Conservation (phyloP, 2,888 invertebrate genomes). For the Ceratothoa steindachneri region DNA sequence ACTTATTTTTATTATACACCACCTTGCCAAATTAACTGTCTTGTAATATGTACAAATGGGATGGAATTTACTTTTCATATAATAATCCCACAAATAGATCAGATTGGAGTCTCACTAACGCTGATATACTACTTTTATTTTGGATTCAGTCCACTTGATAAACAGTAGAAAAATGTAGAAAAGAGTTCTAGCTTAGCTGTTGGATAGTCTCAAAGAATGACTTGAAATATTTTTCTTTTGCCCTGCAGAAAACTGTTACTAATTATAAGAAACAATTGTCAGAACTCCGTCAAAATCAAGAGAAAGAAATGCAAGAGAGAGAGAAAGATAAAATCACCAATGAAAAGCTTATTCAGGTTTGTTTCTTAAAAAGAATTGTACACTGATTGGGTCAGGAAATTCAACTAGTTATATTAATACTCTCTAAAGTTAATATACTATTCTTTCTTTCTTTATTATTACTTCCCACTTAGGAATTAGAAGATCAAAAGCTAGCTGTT, state of each 20-base stretch:
- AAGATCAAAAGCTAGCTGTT: slow-evolving; percentile 50
- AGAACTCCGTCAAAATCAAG: slow-evolving; percentile 24
- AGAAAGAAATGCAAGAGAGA: slow-evolving; percentile 9
- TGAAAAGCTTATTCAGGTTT: slow-evolving; percentile 37
- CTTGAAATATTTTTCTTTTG: no score
- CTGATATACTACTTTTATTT: no score
- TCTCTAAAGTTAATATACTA: not conserved
- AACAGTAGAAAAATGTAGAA: no score
- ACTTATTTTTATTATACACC: no score
- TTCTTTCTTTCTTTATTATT: not conserved
- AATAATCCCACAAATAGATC: no score
- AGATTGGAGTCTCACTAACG: no score
- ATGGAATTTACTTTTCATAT: no score
- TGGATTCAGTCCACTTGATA: no score
- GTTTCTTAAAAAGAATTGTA: not conserved
- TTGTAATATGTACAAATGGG: no score
- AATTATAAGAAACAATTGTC: slow-evolving; percentile 34
- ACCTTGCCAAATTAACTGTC: no score
- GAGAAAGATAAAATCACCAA: slow-evolving; percentile 19
- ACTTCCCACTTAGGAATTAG: slow-evolving; percentile 38
- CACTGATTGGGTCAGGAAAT: not conserved
- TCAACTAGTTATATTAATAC: not conserved
- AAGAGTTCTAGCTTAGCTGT: no score
- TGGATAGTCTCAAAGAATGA: no score
- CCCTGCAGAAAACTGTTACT: slow-evolving; percentile 32